Evolutionary conservation across 2,113 vertebrate genomes (phyloP).

Genomic region (Epinephelus lanceolatus): DNA sequence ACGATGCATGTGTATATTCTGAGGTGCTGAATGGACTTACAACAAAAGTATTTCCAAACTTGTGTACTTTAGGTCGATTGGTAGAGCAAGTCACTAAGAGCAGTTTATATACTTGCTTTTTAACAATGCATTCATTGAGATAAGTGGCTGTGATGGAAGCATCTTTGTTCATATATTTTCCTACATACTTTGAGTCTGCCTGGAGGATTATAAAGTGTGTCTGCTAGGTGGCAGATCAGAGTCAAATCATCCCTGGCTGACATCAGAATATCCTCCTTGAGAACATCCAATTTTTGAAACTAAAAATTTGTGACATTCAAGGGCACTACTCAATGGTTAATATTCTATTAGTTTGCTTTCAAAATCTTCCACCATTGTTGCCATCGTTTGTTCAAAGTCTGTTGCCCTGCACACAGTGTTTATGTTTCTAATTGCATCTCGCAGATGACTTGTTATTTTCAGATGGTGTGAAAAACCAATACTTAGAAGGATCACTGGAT

Average conservation of each 20-base stretch:
- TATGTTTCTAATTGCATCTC: constrained; percentile 14
- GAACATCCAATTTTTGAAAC: neutral
- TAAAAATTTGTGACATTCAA: neutral
- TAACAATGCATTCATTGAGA: neutral
- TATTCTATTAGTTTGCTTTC: neutral
- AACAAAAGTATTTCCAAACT: neutral
- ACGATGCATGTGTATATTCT: constrained; percentile 20
- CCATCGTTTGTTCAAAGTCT: neutral
- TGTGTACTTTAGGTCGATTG: neutral
- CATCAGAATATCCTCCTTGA: neutral
- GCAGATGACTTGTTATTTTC: neutral
- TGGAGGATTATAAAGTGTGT: neutral
- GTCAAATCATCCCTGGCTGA: neutral
- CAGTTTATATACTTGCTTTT: constrained; percentile 14
- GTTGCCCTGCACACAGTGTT: neutral
- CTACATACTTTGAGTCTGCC: neutral
- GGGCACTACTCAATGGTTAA: neutral
- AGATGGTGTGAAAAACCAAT: neutral
- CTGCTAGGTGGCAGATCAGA: neutral
- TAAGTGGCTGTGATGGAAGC: neutral
- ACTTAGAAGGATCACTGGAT: neutral
- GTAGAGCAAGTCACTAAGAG: neutral
- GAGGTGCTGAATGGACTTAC: neutral
- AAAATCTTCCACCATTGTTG: neutral
- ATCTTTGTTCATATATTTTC: neutral